Evolutionary conservation across 2,888 invertebrate species (phyloP).

Genomic region (Mayetiola destructor): DNA sequence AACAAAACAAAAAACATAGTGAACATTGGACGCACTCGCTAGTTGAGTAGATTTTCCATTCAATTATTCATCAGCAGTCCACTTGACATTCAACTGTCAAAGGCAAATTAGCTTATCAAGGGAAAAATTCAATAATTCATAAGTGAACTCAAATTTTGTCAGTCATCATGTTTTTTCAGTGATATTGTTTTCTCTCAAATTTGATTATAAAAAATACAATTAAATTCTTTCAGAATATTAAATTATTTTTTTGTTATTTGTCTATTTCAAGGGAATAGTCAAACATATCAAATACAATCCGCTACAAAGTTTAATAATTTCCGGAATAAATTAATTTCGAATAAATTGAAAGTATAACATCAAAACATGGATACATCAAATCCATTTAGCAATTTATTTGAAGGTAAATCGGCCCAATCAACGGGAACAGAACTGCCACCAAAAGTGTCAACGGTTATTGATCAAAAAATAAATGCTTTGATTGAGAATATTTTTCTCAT

Average conservation of each 20-base stretch:
- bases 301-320: background rate
- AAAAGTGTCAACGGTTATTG: conserved; percentile 21
- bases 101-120: background rate
- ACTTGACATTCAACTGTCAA: background rate
- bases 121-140: background rate
- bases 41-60: background rate
- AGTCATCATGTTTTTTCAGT: conserved; percentile 1
- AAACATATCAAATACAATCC: too few species aligned
- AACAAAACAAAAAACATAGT: background rate
- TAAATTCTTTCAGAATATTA: too few species aligned
- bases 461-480: conserved; percentile 38
- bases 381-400: conserved; percentile 3
- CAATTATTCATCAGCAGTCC: background rate
- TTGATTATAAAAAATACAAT: too few species aligned
- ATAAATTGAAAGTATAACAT: background rate
- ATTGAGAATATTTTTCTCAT: conserved; percentile 60
- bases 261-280: too few species aligned
- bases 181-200: too few species aligned
- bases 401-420: background rate
- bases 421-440: background rate
- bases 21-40: background rate
- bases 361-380: conserved; percentile 1
- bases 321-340: background rate
- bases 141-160: background rate
- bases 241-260: too few species aligned